Percentiles rank a stretch among this genome's conserved stretches.
Evolutionary conservation across 1,140 invertebrate species (phyloP).

Genomic region (Ostrea edulis): DNA sequence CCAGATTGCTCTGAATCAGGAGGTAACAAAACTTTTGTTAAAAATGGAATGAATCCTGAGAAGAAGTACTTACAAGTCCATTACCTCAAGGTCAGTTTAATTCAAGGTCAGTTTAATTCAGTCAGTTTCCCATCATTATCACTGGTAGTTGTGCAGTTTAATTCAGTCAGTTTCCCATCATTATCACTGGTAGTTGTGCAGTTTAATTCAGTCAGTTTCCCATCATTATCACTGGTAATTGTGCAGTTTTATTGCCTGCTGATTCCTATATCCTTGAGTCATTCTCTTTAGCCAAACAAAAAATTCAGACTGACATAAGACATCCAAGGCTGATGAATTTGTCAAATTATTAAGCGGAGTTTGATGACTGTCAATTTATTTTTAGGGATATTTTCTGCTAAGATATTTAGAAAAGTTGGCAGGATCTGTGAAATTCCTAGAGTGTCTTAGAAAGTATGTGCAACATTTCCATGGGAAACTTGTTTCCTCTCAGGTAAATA

Average conservation of each 20-base stretch:
- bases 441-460: slow-evolving; percentile 74
- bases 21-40: slow-evolving; percentile 65
- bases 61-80: slow-evolving; percentile 81
- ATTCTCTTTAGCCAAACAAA: neutral
- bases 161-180: too few relatives aligned
- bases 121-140: too few relatives aligned
- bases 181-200: too few relatives aligned
- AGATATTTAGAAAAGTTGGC: slow-evolving; percentile 68
- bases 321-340: too few relatives aligned
- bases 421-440: slow-evolving; percentile 72
- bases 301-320: neutral
- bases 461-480: slow-evolving; percentile 72
- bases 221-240: too few relatives aligned
- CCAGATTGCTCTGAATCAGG: slow-evolving; percentile 46
- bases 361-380: slow-evolving; percentile 33
- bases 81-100: slow-evolving; percentile 68
- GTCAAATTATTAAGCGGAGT: neutral
- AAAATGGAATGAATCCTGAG: slow-evolving; percentile 80
- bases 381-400: slow-evolving; percentile 80
- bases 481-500: slow-evolving; percentile 72
- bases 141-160: too few relatives aligned
- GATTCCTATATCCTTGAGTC: neutral
- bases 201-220: too few relatives aligned
- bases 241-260: neutral
- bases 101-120: too few relatives aligned